Base-by-base conservation (phyloP, 2,113 vertebrate species). In the Perognathus longimembris region DNA sequence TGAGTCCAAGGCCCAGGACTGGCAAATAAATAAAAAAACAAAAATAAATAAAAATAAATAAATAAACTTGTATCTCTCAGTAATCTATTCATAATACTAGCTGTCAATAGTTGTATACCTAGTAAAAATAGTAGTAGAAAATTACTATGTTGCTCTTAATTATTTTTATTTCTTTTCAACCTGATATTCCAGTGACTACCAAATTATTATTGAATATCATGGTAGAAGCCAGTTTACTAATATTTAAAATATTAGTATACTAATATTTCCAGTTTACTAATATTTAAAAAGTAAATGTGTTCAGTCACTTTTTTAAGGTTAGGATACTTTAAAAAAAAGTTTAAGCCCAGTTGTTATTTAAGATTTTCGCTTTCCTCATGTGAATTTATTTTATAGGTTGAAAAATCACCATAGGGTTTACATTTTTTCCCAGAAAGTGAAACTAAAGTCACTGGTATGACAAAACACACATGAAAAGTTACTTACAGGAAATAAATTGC, bases 361-460 rank as follows among this genome's bases (percentile, higher is more conserved):
- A 91, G n/a, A 86, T 24, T 5, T 82, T 90, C 57, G 34, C 76
- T 28, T 95, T 63, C 34, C 2, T 89, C 34, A 24, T 67, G 7
- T 45, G 24, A 93, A 84, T 82, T 85, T 86, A 92, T 90, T 93
- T 94, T 83, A 42, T 40, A 64, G 18, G 17, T 88, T 88, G 36
- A 79, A 92, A 88, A 90, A 21, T 92, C 38, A 74, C 32, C 4
- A 42, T 63, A 71, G 34, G 1, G 4, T 59, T 95, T 91, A 30
- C 2, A 32, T 42, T 88, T 94, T 90, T 82, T 45, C 17, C 36
- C 7, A 69, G 38, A 92, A 91, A 91, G 45, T 73, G n/a, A 85
- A 87, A 76, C 67, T 80, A n/a, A 89, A 77, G 18, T 89, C 50
- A 36, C 69, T 95, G 63, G 28, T 20, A 75, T 79, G 45, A 70